Evolutionary conservation across 2,797 vertebrate genomes (phyloP), one percentile per base, ranked within the genome.

Genomic region (Pristis pectinata): DNA sequence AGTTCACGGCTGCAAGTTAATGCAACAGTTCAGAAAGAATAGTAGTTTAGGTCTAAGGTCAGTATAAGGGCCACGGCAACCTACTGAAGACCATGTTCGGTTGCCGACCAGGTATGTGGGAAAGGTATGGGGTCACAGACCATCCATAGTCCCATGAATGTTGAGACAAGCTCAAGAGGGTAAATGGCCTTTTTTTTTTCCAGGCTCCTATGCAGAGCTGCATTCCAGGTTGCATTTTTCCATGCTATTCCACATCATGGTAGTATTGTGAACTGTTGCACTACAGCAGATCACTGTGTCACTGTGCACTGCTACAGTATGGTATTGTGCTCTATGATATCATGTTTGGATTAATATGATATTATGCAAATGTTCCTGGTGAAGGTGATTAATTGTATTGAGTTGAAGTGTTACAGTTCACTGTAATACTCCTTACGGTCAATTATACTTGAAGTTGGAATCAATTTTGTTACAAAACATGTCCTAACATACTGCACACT

Each of bases 401-500:
- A 89, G 64, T 53, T 49, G 30, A 24, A 85, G 34, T 11, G n/a
- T 61, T 87, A 64, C 19, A 67, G 19, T 24, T 67, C 22, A 61
- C 9, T 27, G 8, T 59, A 11, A 59, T 30, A 87, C 61, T 41
- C 34, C 13, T 67, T 41, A 64, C 91, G 59, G 61, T 67, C 37
- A 41, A 91, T 91, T 64, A 91, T 19, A 64, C 64, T 24, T 67
- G 87, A 91, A 91, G n/a, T 67, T 41, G 87, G 64, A 41, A 91
- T 22, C 1, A 67, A 41, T n/a, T 67, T 91, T 91, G 61, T 67
- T 91, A 37, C 87, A 67, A 91, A 89, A 64, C 59, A 89, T 89
- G 61, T 41, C 37, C 37, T 67, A 64, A 67, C 59, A 67, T n/a
- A 67, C n/a, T 49, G n/a, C 87, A 41, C 61, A 64, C 37, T 89